Evolutionary conservation across 2,797 vertebrate species (phyloP).

Genomic region (Pseudopleuronectes americanus): DNA sequence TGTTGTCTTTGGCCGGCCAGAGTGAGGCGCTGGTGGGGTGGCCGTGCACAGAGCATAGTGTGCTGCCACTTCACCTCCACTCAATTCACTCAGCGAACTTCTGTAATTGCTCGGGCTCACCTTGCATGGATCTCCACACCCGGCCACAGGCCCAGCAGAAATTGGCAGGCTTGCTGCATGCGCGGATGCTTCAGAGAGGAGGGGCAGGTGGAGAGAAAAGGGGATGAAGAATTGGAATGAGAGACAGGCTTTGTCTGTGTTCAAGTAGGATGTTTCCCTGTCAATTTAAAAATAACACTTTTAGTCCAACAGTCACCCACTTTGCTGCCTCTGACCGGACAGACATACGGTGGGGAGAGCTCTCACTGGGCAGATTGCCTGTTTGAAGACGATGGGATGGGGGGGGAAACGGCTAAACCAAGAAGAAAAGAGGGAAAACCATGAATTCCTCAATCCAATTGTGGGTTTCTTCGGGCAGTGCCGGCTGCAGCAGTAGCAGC

Average conservation of each 20-base stretch:
- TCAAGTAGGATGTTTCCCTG: conserved; percentile 93
- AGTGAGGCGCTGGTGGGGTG: conserved; percentile 89
- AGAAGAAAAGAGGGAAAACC: conserved; percentile 83
- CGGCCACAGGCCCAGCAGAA: conserved; percentile 47
- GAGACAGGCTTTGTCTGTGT: conserved; percentile 77
- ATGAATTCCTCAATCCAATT: conserved; percentile 96
- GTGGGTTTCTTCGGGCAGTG: conserved; percentile 89
- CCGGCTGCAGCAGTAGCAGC: conserved; percentile 85
- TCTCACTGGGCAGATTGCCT: conserved; percentile 68
- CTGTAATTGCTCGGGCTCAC: conserved; percentile 92
- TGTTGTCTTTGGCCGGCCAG: conserved; percentile 89
- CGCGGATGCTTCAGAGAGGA: conserved; percentile 86
- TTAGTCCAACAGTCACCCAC: conserved; percentile 82
- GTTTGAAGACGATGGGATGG: conserved; percentile 60
- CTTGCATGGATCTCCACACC: conserved; percentile 84
- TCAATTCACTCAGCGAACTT: conserved; percentile 89
- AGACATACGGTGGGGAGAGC: conserved; percentile 46
- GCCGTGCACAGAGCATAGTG: conserved; percentile 86
- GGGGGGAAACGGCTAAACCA: conserved; percentile 64
- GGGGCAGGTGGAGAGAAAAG: conserved; percentile 78
- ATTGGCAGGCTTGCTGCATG: conserved; percentile 66
- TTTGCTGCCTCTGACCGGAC: conserved; percentile 65
- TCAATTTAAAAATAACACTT: conserved; percentile 99
- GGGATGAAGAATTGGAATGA: conserved; percentile 73
- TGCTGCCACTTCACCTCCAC: conserved; percentile 88